These are phyloP conservation scores for Agonopterix subpropinquella DNA, from an alignment of 2,888 invertebrate species.

Conservation along the genomic window DNA sequence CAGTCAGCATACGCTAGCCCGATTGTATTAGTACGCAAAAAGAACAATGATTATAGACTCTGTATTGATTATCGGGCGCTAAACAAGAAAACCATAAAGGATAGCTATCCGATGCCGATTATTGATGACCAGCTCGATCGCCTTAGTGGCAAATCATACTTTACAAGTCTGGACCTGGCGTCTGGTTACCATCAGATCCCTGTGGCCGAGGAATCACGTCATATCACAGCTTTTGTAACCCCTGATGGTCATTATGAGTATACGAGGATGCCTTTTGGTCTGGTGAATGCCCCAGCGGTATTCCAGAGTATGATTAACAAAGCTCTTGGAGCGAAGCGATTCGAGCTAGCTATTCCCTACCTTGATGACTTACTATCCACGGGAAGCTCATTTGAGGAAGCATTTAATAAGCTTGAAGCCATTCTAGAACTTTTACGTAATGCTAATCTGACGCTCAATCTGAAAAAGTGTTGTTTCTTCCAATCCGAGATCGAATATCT, in stretches of 20 bases:
- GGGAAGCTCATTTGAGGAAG: constrained; percentile 3
- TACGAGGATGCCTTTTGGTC: constrained; percentile 16
- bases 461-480: constrained; percentile 8
- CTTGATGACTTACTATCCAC: constrained; percentile 7
- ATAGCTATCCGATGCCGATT: constrained; percentile 22
- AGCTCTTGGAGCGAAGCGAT: neutral
- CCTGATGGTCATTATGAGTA: constrained; percentile 29
- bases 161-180: constrained; percentile 21
- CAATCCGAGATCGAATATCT: neutral
- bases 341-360: constrained; percentile 5
- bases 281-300: constrained; percentile 23
- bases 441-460: constrained; percentile 8
- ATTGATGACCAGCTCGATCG: constrained; percentile 28
- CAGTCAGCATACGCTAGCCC: constrained; percentile 6
- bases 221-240: constrained; percentile 31
- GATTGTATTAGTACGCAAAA: constrained; percentile 4
- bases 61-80: constrained; percentile 13
- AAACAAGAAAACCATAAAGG: constrained; percentile 18
- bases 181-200: constrained; percentile 29
- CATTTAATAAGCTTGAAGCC: neutral
- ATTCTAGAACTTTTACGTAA: neutral
- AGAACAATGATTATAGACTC: constrained; percentile 17
- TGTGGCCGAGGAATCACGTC: constrained; percentile 15
- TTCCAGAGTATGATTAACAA: constrained; percentile 3
- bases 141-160: constrained; percentile 17